A percentile compares a stretch with the other conserved stretches of the same genome.
These are phyloP conservation scores for Darevskia nairensis DNA, from an alignment of 2,797 vertebrate species.

Conservation along the genomic window DNA sequence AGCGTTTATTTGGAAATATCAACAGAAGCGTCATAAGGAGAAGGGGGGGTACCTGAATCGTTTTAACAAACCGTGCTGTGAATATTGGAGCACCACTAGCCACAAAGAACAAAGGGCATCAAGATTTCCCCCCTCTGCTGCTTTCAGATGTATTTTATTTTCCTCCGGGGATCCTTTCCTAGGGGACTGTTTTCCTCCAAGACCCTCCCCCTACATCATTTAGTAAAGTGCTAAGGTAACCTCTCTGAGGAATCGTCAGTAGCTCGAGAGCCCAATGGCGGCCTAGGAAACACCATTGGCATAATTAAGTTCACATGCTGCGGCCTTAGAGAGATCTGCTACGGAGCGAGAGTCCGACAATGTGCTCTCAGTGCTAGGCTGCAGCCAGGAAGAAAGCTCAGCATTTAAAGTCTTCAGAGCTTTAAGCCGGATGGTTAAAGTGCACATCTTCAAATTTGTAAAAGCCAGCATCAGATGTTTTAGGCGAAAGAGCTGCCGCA, in stretches of 20 bases:
- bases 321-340: neutral
- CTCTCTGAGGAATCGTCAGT: conserved; percentile 10
- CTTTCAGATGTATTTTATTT: conserved; percentile 8
- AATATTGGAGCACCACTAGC: neutral
- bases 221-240: conserved; percentile 27
- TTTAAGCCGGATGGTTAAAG: neutral
- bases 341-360: neutral
- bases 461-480: neutral
- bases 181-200: neutral
- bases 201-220: neutral
- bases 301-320: conserved; percentile 12
- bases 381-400: neutral
- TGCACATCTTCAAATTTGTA: neutral
- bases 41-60: neutral
- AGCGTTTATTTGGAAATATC: neutral
- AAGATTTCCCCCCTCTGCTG: neutral
- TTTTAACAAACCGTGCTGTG: conserved; percentile 8
- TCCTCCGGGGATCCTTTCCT: neutral
- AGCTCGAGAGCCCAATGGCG: neutral
- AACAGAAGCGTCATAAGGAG: neutral
- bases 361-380: neutral
- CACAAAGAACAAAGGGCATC: conserved; percentile 1
- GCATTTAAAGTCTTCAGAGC: neutral
- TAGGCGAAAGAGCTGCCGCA: too few species aligned
- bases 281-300: neutral